phyloP scores from a whole-genome alignment of 2,113 vertebrate genomes.

The Bambusicola thoracicus region DNA sequence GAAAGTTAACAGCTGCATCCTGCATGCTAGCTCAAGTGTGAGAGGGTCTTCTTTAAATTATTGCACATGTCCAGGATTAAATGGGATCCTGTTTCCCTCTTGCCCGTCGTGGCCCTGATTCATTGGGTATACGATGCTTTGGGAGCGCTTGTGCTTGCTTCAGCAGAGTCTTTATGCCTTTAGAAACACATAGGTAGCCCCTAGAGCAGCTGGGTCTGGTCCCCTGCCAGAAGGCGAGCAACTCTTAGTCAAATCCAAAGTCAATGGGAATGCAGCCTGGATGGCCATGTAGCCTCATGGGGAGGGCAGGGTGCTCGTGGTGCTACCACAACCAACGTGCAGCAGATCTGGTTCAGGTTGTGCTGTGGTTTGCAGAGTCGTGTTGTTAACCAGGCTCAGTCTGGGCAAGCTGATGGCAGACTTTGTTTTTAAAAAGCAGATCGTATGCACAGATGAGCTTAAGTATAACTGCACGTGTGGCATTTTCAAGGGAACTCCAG shows the following conservation, averaged over 20 bases:
- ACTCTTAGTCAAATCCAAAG: background rate
- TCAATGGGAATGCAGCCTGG: background rate
- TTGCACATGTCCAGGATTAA: background rate
- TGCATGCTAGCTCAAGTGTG: background rate
- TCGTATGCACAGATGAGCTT: background rate
- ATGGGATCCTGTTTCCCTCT: background rate
- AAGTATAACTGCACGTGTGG: background rate
- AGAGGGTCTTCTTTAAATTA: conserved; percentile 16
- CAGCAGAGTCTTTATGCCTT: background rate
- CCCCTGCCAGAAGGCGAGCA: background rate
- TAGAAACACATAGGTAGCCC: background rate
- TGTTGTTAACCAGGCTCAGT: background rate
- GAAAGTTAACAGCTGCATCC: conserved; percentile 34
- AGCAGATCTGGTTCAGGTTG: background rate
- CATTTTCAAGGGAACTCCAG: background rate
- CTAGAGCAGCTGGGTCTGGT: background rate
- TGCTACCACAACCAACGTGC: background rate
- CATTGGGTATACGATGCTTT: background rate
- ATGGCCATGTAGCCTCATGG: accelerated
- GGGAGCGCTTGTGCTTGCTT: background rate
- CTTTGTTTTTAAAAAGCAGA: background rate
- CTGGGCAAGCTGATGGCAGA: background rate
- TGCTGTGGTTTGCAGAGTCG: background rate
- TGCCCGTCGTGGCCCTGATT: background rate
- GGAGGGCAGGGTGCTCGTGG: background rate